These are phyloP conservation scores for Pygoscelis adeliae DNA, from an alignment of 2,113 vertebrate species.

Conservation along the genomic window DNA sequence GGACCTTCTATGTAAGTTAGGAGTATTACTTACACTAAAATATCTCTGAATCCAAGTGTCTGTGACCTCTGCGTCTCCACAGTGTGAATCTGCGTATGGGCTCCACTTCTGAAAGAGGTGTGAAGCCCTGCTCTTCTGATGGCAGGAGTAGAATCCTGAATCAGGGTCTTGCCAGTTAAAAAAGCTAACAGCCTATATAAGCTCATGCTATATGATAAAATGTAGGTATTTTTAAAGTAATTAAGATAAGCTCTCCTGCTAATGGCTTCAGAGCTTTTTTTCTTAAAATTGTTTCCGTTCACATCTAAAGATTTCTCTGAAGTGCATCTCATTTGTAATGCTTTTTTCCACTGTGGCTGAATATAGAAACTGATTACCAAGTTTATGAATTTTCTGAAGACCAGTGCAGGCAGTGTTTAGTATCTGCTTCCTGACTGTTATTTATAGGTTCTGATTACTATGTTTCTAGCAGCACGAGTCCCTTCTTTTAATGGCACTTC, in stretches of 20 bases:
- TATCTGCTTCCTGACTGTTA: constrained; percentile 56
- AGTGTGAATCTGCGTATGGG: rapidly evolving
- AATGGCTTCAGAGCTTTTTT: constrained; percentile 24
- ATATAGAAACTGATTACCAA: constrained; percentile 62
- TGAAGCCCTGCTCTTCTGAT: neutral
- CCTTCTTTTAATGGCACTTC: constrained; percentile 12
- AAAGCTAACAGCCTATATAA: neutral
- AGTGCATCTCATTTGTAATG: constrained; percentile 37
- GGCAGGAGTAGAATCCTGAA: neutral
- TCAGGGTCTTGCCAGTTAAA: neutral
- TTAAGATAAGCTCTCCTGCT: constrained; percentile 41
- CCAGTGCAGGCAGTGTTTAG: constrained; percentile 28
- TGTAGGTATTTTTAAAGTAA: constrained; percentile 37
- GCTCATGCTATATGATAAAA: neutral
- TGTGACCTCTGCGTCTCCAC: neutral
- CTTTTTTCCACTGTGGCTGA: constrained; percentile 26
- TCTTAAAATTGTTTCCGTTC: constrained; percentile 34
- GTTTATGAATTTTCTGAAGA: constrained; percentile 56
- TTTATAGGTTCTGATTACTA: constrained; percentile 52
- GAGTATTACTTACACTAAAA: neutral
- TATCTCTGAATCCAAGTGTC: neutral
- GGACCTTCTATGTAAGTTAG: neutral
- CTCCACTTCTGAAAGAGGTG: neutral
- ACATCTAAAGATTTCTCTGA: constrained; percentile 43
- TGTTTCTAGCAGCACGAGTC: constrained; percentile 20